Evolutionary conservation across 1,140 invertebrate species (phyloP), one percentile per base, ranked within the genome.

Genomic region (Drepana arcuata): DNA sequence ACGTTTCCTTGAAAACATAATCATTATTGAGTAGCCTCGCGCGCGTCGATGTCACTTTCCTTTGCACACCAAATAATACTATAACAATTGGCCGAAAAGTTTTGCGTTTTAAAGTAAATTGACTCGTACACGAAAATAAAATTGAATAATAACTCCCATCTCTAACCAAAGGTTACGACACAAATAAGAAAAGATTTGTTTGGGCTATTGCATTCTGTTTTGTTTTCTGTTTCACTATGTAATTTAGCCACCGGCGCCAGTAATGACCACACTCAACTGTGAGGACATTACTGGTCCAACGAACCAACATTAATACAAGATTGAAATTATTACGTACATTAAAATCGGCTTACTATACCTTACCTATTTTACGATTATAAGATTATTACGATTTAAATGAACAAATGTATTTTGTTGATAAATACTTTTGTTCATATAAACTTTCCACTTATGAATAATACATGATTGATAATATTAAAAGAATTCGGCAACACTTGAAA

Each of bases 401-500:
- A 59, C 43, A 61, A 48, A 49, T 16, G 14, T 3, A 26, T 10
- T 26, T 4, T 4, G 9, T 21, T 5, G 10, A 10, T n/a, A 10
- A 10, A 10, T 4, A 10, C 24, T n/a, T n/a, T 34, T 46, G 33
- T 62, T 48, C 60, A 54, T 40, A 50, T 36, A 33, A 37, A 57
- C 40, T 52, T n/a, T 54, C 32, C 34, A 63, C 74, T 81, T 75
- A 81, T 68, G 65, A 68, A 79, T 70, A 71, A 72, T 74, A 77
- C 62, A 75, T 58, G 70, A 64, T n/a, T 71, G 74, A 77, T 77
- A 77, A 70, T 75, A 81, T 75, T 74, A 73, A 77, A 75, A 75
- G 65, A 75, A 77, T 81, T 81, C 77, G 62, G 77, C 77, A 81
- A 81, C 77, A 81, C 77, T 79, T 78, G 77, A 81, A 72, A 78